phyloP scores from a whole-genome alignment of 1,140 invertebrate genomes.

The Eciton burchellii region DNA sequence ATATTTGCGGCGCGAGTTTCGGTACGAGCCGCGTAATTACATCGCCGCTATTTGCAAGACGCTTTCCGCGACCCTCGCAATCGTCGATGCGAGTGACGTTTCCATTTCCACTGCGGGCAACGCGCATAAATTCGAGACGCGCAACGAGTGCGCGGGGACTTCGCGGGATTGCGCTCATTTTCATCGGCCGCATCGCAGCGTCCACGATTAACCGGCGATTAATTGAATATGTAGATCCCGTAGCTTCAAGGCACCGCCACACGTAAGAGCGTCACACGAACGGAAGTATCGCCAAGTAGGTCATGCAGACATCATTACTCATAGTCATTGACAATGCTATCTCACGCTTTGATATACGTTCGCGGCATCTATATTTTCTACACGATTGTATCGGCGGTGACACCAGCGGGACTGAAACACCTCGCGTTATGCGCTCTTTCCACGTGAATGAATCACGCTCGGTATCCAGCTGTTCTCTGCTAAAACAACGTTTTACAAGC shows the following conservation, averaged over 20 bases:
- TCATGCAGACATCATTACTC: slow-evolving; percentile 36
- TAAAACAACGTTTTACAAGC: not conserved
- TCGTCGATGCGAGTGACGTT: slow-evolving; percentile 39
- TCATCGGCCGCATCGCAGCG: slow-evolving; percentile 62
- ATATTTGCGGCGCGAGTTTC: slow-evolving; percentile 42
- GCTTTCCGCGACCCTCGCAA: slow-evolving; percentile 44
- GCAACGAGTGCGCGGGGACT: slow-evolving; percentile 64
- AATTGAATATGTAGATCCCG: slow-evolving; percentile 66
- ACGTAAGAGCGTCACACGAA: slow-evolving; percentile 29
- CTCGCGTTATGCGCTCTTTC: not conserved
- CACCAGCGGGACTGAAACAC: slow-evolving; percentile 4
- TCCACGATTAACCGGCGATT: slow-evolving; percentile 66
- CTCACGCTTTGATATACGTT: not conserved
- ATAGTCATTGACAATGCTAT: slow-evolving; percentile 15
- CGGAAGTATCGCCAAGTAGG: slow-evolving; percentile 30
- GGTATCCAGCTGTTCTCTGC: not conserved
- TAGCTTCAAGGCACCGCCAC: slow-evolving; percentile 48
- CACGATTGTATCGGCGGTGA: not conserved
- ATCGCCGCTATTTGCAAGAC: slow-evolving; percentile 51
- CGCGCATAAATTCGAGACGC: slow-evolving; percentile 67
- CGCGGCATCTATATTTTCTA: not conserved
- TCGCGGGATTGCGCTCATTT: slow-evolving; percentile 65
- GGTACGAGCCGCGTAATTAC: slow-evolving; percentile 43
- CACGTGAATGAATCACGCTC: slow-evolving; percentile 28
- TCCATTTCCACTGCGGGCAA: slow-evolving; percentile 46